Evolutionary conservation across 1,140 invertebrate species (phyloP), one percentile per base, ranked within the genome.

Genomic region (Achatina immaculata): DNA sequence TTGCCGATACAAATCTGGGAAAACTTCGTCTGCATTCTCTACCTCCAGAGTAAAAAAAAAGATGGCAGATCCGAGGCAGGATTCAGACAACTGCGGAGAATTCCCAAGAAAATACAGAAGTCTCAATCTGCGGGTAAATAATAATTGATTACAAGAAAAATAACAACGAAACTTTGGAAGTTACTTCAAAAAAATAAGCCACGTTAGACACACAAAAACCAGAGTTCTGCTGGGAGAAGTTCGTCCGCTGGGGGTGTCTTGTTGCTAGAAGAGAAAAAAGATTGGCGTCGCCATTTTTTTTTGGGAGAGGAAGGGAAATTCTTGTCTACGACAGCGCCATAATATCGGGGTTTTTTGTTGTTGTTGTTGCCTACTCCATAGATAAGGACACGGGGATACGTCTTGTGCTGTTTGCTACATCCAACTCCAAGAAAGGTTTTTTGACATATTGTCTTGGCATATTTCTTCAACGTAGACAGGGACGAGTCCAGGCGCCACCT

Each of bases 1-100:
- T 69, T 69, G 40, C 31, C 66, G 66, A 69, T 34, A 69, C 66
- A 42, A 69, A 69, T 71, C 68, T 42, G 24, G 68, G 68, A 71
- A 71, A 71, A 31, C 36, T 71, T 40, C 42, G 68, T 71, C 42
- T 71, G 68, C 68, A 21, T 45, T 28, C 68, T 42, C n/a, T n/a
- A n/a, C n/a, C n/a, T n/a, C n/a, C 24, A 40, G 24, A 40, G 68
- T 31, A 28, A 4, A 38, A 45, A 21, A 42, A 45, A 24, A 45
- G 38, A n/a, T 28, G 42, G 38, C 68, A 31, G 38, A 19, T 38
- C n/a, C 14, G 14, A 55, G 51, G 51, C 14, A 55, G n/a, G n/a
- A 16, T 16, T n/a, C n/a, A n/a, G n/a, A n/a, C n/a, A n/a, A n/a
- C n/a, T n/a, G n/a, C n/a, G 24, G 9, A 68, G n/a, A 68, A 40